Conservation (phyloP, 2,113 vertebrate genomes). For the Butorides virescens region DNA sequence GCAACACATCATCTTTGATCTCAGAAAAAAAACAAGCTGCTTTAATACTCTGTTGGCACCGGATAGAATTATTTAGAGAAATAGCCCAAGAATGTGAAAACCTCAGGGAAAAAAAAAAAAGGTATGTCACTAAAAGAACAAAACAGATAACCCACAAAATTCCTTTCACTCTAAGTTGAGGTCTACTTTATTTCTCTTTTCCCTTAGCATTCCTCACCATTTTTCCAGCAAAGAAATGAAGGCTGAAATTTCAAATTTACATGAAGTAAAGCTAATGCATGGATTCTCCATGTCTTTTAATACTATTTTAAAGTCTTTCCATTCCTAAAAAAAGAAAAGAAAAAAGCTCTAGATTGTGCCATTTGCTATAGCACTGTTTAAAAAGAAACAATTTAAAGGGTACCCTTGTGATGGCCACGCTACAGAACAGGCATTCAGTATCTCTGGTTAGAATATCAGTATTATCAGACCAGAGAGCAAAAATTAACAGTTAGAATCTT, state of each 20-base stretch:
- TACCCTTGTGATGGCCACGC: neutral
- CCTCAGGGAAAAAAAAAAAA: fast-evolving
- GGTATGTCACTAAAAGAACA: neutral
- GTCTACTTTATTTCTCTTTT: neutral
- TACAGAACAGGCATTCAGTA: neutral
- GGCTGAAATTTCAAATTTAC: neutral
- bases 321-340: neutral
- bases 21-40: neutral
- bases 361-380: neutral
- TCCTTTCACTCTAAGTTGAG: neutral
- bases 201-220: neutral
- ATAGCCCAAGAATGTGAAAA: neutral
- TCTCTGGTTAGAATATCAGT: neutral
- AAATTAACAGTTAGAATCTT: neutral
- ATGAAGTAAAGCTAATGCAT: neutral
- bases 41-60: neutral
- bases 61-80: neutral
- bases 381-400: neutral
- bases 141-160: neutral
- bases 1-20: neutral
- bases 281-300: neutral
- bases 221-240: neutral
- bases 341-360: neutral
- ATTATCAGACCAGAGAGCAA: neutral
- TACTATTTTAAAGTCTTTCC: neutral